phyloP scores from a whole-genome alignment of 2,113 vertebrate species.

The Elephantulus edwardii region DNA sequence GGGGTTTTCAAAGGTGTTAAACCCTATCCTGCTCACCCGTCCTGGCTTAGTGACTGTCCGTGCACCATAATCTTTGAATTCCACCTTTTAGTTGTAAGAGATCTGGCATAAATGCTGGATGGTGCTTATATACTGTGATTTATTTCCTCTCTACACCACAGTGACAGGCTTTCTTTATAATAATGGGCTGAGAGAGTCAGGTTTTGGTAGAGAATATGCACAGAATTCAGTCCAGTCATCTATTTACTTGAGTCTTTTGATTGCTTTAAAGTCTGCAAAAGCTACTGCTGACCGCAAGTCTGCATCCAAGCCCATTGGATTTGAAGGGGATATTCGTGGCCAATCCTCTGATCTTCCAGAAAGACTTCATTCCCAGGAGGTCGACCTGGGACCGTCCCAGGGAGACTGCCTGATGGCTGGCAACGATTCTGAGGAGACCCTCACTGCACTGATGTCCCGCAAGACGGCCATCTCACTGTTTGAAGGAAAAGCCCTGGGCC shows the following conservation, averaged over 20 bases:
- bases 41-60: not conserved
- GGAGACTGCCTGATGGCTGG: conserved; percentile 89
- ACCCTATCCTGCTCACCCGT: not conserved
- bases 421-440: conserved; percentile 91
- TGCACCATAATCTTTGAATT: not conserved
- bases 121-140: not conserved
- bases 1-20: not conserved
- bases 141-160: not conserved
- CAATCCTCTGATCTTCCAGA: conserved; percentile 89
- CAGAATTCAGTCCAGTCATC: not conserved
- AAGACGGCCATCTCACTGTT: conserved; percentile 95
- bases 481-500: conserved; percentile 96
- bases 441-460: conserved; percentile 91
- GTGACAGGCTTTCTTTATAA: not conserved
- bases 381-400: conserved; percentile 90
- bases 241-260: not conserved
- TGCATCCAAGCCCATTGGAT: conserved; percentile 87
- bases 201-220: not conserved
- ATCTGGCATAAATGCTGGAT: not conserved
- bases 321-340: conserved; percentile 91
- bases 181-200: too few relatives aligned
- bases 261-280: conserved; percentile 91
- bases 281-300: conserved; percentile 92
- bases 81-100: not conserved
- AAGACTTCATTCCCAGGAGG: conserved; percentile 87